Base-by-base conservation (phyloP, 1,140 invertebrate genomes). In the Microplitis demolitor region DNA sequence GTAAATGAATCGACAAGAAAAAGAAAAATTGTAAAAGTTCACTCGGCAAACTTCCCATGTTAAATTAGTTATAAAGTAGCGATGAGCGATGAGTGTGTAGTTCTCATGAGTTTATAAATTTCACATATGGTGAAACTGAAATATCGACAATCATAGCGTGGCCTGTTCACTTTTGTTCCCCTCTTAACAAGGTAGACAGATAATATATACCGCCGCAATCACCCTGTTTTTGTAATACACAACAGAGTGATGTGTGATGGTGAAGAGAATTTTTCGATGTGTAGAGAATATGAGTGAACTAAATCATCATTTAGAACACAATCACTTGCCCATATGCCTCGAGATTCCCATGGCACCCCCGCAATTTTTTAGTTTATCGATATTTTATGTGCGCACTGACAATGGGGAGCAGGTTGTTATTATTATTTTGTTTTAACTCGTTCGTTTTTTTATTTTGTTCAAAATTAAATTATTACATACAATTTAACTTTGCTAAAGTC, bases 81-180 rank as follows among this genome's bases (percentile, higher is more conserved):
- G 72, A 74, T 74, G 67, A 75, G 73, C 39, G 39, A 45, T 45
- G 39, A 45, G 39, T 45, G 39, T 73, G 66, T 64, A 69, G 75
- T 82, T 82, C 80, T 78, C 80, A 82, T 80, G 75, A 77, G 73
- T 66, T 71, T 70, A 35, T 74, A 71, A 79, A 50, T 68, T 71
- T 58, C 75, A 71, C 80, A 81, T 82, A 80, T 82, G 80, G 76
- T 71, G 56, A 16, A 56, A 58, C 51, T 71, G 56, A 16, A 56
- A 58, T 66, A 66, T 68, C 34, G 58, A 33, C 34, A 56, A 67
- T 35, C 51, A 66, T 66, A 9, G 4, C 16, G 8, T 58, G 50
- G 11, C 37, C 56, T 71, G 70, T 39, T 67, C 66, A 66, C 9
- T 68, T 74, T 75, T 66, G 64, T 51, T 73, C 60, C 78, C 67